A percentile compares a stretch with the other conserved stretches of the same genome.
These are phyloP conservation scores for Zaprionus camerounensis DNA, from an alignment of 1,140 invertebrate genomes.

Conservation along the genomic window DNA sequence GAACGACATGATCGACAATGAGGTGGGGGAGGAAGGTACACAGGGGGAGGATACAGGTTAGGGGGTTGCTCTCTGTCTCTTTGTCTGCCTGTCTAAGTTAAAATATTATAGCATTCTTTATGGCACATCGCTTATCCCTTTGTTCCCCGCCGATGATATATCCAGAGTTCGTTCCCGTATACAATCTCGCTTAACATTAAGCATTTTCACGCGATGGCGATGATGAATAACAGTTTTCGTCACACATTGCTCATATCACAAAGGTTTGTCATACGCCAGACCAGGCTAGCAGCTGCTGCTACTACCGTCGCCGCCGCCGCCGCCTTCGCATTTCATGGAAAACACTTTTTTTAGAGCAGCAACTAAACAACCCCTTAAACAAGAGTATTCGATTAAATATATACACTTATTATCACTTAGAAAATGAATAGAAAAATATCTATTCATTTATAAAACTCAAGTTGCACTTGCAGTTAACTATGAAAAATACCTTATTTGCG, in stretches of 20 bases:
- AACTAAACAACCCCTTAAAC: constrained; percentile 20
- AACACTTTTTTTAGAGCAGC: constrained; percentile 24
- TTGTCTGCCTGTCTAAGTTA: constrained; percentile 12
- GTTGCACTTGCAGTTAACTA: constrained; percentile 33
- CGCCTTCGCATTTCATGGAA: constrained; percentile 37
- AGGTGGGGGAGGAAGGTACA: not conserved
- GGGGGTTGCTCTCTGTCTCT: constrained; percentile 32
- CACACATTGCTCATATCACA: constrained; percentile 42
- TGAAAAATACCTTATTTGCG: constrained; percentile 58
- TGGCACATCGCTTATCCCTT: constrained; percentile 14
- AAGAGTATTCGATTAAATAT: constrained; percentile 5
- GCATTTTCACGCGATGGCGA: constrained; percentile 4
- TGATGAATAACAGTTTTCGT: constrained; percentile 37
- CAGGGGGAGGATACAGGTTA: constrained; percentile 11
- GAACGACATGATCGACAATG: constrained; percentile 33
- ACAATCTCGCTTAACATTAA: constrained; percentile 15
- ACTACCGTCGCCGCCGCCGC: constrained; percentile 10
- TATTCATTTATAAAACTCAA: constrained; percentile 10
- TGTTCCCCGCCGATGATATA: not conserved
- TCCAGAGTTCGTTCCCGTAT: constrained; percentile 10
- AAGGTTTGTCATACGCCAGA: constrained; percentile 45
- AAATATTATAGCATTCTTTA: constrained; percentile 12
- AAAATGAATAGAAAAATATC: not conserved
- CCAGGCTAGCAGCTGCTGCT: constrained; percentile 37
- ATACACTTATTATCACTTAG: constrained; percentile 25